Evolutionary conservation across 2,797 vertebrate genomes (phyloP).

Genomic region (Ispidina picta): DNA sequence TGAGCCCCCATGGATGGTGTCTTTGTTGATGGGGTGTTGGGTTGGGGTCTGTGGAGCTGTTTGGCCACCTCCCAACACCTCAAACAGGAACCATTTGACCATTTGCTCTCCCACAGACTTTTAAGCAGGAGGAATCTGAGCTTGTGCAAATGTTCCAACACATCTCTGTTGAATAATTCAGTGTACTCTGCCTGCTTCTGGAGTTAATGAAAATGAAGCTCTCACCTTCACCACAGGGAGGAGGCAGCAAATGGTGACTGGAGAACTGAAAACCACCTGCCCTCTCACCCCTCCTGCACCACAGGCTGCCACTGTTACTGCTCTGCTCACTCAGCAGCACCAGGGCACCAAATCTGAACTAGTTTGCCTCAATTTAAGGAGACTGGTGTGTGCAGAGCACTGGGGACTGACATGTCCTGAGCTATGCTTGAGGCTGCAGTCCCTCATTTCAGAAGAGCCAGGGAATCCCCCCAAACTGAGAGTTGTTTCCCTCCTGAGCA

Average conservation of each 20-base stretch:
- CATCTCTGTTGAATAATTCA: slow-evolving; percentile 41
- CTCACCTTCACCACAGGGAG: neutral
- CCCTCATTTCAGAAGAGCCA: neutral
- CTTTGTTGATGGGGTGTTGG: neutral
- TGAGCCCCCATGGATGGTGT: accelerated
- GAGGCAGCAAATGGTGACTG: neutral
- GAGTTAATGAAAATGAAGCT: slow-evolving; percentile 23
- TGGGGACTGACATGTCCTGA: neutral
- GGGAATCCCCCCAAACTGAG: neutral
- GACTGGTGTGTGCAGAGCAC: neutral
- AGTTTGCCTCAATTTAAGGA: neutral
- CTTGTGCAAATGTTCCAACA: slow-evolving; percentile 54
- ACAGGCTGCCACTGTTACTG: neutral
- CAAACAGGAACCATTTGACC: neutral
- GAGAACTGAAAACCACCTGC: neutral
- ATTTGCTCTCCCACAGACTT: neutral
- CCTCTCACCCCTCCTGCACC: neutral
- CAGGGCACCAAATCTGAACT: neutral
- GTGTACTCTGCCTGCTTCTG: slow-evolving; percentile 11
- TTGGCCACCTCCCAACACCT: neutral
- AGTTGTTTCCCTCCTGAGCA: neutral
- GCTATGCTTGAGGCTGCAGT: neutral
- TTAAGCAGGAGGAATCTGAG: slow-evolving; percentile 24
- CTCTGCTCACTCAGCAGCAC: neutral
- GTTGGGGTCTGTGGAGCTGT: neutral